Conservation (phyloP, 2,797 vertebrate genomes). For the Eupleurogrammus muticus region DNA sequence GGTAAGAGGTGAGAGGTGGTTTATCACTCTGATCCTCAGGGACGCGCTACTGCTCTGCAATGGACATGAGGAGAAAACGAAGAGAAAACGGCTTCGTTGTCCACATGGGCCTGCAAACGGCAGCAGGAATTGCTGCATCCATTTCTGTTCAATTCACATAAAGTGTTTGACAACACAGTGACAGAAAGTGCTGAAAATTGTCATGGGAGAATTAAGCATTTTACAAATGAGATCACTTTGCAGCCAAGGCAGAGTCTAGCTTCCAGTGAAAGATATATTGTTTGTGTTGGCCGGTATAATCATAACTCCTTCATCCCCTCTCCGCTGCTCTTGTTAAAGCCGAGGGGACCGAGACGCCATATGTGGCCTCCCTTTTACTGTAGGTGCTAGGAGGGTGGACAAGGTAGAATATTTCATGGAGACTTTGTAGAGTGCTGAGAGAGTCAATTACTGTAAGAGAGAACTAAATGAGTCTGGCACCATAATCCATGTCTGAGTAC, state of each 20-base stretch:
- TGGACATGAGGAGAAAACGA: conserved; percentile 29
- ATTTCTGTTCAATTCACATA: conserved; percentile 36
- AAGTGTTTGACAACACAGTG: conserved; percentile 8
- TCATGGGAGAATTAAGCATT: conserved; percentile 29
- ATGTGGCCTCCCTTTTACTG: conserved; percentile 8
- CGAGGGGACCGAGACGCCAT: conserved; percentile 16
- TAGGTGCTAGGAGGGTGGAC: conserved; percentile 16
- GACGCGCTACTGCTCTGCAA: conserved; percentile 32
- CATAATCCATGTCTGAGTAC: conserved; percentile 54
- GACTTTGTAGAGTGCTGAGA: conserved; percentile 34
- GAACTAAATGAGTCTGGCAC: conserved; percentile 52
- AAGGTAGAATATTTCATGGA: conserved; percentile 28
- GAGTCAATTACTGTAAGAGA: conserved; percentile 39
- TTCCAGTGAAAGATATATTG: conserved; percentile 25
- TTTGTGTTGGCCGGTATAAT: conserved; percentile 43
- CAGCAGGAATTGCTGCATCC: conserved; percentile 17
- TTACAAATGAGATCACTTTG: conserved; percentile 50
- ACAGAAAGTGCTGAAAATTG: conserved; percentile 34
- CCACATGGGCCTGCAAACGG: conserved; percentile 9
- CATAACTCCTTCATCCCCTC: conserved; percentile 22
- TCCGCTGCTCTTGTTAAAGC: conserved; percentile 25
- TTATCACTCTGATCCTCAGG: conserved; percentile 27
- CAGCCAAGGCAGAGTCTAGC: conserved; percentile 30
- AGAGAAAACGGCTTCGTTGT: not conserved
- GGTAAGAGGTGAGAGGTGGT: conserved; percentile 44